These are phyloP conservation scores for Helleia helle DNA, from an alignment of 2,888 invertebrate species.

Conservation along the genomic window DNA sequence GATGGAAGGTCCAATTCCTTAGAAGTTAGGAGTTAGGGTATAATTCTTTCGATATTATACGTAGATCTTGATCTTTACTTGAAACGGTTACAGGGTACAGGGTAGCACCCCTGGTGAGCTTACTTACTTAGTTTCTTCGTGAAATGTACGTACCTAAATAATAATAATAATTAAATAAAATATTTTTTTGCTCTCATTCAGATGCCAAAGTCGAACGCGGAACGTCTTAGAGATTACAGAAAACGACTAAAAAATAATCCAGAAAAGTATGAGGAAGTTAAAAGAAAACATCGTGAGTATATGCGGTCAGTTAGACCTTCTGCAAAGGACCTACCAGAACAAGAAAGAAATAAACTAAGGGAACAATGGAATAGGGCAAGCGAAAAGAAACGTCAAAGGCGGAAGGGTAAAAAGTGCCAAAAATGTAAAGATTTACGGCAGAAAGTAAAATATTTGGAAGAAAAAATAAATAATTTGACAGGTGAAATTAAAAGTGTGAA, in stretches of 20 bases:
- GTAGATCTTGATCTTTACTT: too few species aligned
- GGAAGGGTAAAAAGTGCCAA: background rate
- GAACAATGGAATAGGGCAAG: background rate
- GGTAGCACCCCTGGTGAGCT: too few species aligned
- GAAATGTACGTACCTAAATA: too few species aligned
- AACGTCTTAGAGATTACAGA: conserved; percentile 1
- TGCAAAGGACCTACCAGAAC: background rate
- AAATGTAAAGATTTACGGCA: background rate
- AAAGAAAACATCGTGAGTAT: background rate
- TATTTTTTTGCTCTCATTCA: background rate
- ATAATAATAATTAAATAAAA: too few species aligned
- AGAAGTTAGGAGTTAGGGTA: too few species aligned
- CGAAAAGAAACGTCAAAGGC: background rate
- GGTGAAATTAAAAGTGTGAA: too few species aligned
- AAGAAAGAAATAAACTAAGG: conserved; percentile 1
- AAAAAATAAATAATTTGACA: background rate
- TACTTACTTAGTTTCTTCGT: too few species aligned
- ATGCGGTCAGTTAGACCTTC: background rate
- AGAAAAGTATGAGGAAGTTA: background rate
- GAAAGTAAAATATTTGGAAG: background rate
- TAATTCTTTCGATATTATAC: too few species aligned
- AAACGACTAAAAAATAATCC: background rate
- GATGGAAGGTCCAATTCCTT: too few species aligned
- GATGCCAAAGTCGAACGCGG: background rate
- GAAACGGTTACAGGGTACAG: too few species aligned